These are phyloP conservation scores for Alauda arvensis DNA, from an alignment of 2,797 vertebrate species.

Conservation along the genomic window DNA sequence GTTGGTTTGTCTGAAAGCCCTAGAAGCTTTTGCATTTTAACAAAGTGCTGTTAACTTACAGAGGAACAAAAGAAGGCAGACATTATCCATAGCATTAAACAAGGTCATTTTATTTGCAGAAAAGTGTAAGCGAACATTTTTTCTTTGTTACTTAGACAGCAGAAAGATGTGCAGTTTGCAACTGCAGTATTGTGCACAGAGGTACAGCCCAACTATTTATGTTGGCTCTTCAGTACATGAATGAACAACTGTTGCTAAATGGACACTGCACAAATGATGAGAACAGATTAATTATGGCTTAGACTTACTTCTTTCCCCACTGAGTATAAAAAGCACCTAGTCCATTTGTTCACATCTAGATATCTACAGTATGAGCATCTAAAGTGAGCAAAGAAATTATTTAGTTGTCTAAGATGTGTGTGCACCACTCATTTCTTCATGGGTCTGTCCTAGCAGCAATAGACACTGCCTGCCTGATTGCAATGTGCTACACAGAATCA, in stretches of 20 bases:
- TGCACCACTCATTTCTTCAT: neutral
- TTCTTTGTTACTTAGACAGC: neutral
- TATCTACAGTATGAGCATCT: neutral
- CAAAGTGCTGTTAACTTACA: neutral
- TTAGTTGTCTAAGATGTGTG: neutral
- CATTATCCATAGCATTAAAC: neutral
- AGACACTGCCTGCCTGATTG: accelerated
- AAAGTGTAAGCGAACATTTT: neutral
- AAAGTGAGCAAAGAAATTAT: neutral
- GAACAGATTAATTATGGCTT: neutral
- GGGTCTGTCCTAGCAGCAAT: neutral
- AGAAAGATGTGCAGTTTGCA: neutral
- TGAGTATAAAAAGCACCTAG: neutral
- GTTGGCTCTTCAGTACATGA: neutral
- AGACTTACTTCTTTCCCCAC: neutral
- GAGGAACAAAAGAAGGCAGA: neutral
- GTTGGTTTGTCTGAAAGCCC: neutral
- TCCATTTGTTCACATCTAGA: neutral
- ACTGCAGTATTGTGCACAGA: neutral
- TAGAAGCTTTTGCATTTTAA: neutral
- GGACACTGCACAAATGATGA: neutral
- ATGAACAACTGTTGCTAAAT: neutral
- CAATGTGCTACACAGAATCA: neutral
- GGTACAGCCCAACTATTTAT: neutral
- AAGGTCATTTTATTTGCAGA: neutral